These are phyloP conservation scores for Drosophila diplacantha DNA, from an alignment of 2,888 invertebrate species.

Conservation along the genomic window DNA sequence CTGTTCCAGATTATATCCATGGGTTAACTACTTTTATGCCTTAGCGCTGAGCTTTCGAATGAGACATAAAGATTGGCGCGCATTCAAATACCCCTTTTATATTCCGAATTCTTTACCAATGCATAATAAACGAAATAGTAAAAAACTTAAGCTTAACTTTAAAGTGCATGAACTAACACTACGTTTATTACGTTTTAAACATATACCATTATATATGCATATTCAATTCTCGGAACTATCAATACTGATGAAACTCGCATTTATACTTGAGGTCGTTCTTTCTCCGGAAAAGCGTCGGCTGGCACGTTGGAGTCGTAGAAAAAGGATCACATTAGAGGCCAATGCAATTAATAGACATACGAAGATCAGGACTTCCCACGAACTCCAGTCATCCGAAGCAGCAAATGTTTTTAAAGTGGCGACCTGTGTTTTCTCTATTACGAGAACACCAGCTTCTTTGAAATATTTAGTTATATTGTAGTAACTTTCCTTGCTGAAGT, in stretches of 20 bases:
- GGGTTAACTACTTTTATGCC: neutral
- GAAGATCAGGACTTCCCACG: neutral
- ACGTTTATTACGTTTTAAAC: neutral
- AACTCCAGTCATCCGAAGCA: neutral
- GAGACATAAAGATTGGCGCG: neutral
- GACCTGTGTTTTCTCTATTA: neutral
- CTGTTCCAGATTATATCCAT: neutral
- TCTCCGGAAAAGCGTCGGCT: neutral
- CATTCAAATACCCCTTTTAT: neutral
- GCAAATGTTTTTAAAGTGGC: neutral
- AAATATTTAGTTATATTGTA: conserved; percentile 1
- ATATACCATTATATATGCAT: neutral
- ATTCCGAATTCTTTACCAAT: too few species aligned
- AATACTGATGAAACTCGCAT: neutral
- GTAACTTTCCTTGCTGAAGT: conserved; percentile 1
- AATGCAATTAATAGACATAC: neutral
- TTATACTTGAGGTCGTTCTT: neutral
- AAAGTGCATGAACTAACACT: neutral
- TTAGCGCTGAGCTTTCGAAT: neutral
- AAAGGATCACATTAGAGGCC: neutral
- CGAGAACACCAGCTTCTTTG: neutral
- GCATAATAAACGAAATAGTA: neutral
- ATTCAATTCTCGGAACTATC: neutral
- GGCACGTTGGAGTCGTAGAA: neutral
- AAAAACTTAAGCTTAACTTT: neutral